Evolutionary conservation across 2,113 vertebrate species (phyloP), one percentile per base, ranked within the genome.

Genomic region (Anarrhichthys ocellatus): DNA sequence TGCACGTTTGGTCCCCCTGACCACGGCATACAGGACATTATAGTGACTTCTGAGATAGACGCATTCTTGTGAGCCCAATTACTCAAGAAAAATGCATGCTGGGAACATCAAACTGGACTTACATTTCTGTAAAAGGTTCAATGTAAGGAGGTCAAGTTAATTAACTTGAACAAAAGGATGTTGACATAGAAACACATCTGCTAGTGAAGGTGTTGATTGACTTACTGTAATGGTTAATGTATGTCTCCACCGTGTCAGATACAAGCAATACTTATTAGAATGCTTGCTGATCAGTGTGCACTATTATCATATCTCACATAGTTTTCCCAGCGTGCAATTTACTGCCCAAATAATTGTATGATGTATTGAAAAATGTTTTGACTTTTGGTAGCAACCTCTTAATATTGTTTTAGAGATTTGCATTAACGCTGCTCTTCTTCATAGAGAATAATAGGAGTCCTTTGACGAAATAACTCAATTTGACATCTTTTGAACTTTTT

Each of bases 1-100:
- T 78, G 18, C 42, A 77, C 72, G 36, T 48, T 58, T 64, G 74
- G 63, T 77, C 46, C 34, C 72, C 7, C 65, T 80, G 67, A 82
- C 63, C 27, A 4, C 27, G 67, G 58, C 63, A 44, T 73, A 18
- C 11, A 52, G 17, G 73, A 67, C 42, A 36, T 70, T 52, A 65
- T 44, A 7, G 36, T 68, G 52, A 54, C 73, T 72, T 76, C 18
- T 64, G 29, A 78, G 66, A 69, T 1, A 58, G 24, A 73, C 18
- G n/a, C 61, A 62, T 79, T 74, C 32, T 64, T 66, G 2, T 20
- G 24, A 75, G 54, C 34, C 36, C 46, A 70, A 42, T 65, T 40
- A 76, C 65, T 50, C 15, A 29, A 11, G 13, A 32, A 42, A 81
- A 83, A 69, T 14, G 9, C 9, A 27, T 42, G 17, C 24, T 54